Evolutionary conservation across 2,888 invertebrate species (phyloP).

Genomic region (Protonemura montana): DNA sequence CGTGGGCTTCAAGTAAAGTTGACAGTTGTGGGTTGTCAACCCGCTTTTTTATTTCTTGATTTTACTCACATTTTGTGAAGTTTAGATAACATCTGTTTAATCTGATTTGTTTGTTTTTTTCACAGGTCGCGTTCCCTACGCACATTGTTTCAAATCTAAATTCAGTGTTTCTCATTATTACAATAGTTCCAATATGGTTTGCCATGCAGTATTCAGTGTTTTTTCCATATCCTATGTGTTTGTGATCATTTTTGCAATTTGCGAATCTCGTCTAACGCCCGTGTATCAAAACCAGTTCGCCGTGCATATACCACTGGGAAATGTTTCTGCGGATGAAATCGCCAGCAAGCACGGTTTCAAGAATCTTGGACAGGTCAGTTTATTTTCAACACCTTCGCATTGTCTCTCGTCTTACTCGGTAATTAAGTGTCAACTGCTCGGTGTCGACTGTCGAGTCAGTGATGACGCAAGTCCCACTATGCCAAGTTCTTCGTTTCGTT

Average conservation of each 20-base stretch:
- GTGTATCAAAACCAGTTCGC: constrained; percentile 61
- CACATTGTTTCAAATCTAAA: constrained; percentile 42
- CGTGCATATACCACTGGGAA: constrained; percentile 76
- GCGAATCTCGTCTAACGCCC: constrained; percentile 45
- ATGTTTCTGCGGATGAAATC: constrained; percentile 72
- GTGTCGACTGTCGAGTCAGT: neutral
- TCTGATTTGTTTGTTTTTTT: neutral
- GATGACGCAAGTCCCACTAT: neutral
- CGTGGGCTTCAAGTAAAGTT: neutral
- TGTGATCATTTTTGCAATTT: constrained; percentile 43
- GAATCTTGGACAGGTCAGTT: constrained; percentile 83
- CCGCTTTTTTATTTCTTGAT: neutral
- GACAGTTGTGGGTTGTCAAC: too few species aligned
- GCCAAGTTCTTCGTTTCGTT: neutral
- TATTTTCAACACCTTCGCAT: neutral
- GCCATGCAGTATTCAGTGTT: constrained; percentile 40
- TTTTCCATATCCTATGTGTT: constrained; percentile 45
- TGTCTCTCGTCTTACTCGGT: neutral
- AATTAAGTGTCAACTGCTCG: constrained; percentile 20
- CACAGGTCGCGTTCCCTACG: constrained; percentile 20
- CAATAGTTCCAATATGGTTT: constrained; percentile 10
- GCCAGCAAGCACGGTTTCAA: constrained; percentile 84
- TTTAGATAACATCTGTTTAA: neutral
- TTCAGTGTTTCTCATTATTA: constrained; percentile 17
- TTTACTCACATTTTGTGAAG: neutral